A percentile compares a stretch with the other conserved stretches of the same genome.
Evolutionary conservation across 2,888 invertebrate species (phyloP).

Genomic region (Hirtodrosophila cameraria): DNA sequence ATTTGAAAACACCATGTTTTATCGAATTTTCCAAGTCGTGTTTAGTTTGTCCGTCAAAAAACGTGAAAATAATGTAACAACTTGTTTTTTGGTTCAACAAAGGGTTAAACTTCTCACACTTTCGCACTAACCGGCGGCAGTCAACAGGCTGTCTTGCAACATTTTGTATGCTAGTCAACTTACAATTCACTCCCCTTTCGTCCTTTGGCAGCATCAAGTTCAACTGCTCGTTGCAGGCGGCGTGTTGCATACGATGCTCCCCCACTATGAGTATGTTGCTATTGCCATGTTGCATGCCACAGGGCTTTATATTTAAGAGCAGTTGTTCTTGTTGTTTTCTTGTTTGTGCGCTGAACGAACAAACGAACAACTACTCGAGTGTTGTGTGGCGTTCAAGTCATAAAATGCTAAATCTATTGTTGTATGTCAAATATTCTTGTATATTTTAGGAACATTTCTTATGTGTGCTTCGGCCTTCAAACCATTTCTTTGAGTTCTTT

Average conservation of each 20-base stretch:
- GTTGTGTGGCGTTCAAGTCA: conserved; percentile 26
- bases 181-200: background rate
- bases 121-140: conserved; percentile 22
- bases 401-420: conserved; percentile 66
- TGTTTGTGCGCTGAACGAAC: background rate
- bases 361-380: conserved; percentile 12
- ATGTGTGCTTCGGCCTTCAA: conserved; percentile 15
- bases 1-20: too few species aligned
- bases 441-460: conserved; percentile 54
- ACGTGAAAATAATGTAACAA: too few species aligned
- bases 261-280: conserved; percentile 41
- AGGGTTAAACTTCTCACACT: conserved; percentile 31
- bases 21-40: background rate
- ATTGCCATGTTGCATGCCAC: conserved; percentile 56
- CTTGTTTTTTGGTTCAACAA: background rate
- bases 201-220: conserved; percentile 36
- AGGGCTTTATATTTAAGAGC: conserved; percentile 12
- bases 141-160: conserved; percentile 63
- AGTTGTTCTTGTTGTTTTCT: conserved; percentile 6
- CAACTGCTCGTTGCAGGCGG: conserved; percentile 30
- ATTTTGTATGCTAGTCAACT: conserved; percentile 39
- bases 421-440: conserved; percentile 47
- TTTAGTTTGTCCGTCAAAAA: too few species aligned
- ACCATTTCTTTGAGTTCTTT: conserved; percentile 7
- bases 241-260: conserved; percentile 50